phyloP scores from a whole-genome alignment of 2,113 vertebrate species.

The Caloenas nicobarica region DNA sequence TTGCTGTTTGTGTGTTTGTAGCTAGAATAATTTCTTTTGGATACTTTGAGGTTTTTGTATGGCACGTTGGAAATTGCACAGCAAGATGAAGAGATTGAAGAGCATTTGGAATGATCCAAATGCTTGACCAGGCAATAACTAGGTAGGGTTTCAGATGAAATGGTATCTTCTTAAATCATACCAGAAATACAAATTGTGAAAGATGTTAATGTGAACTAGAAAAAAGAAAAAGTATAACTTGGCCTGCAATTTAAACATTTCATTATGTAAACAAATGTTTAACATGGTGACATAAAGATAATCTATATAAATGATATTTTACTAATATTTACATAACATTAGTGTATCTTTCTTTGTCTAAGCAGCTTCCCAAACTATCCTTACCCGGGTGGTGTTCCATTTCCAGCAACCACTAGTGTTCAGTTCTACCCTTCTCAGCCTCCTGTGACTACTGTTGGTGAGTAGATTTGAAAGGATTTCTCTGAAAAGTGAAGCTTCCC shows the following conservation, averaged over 20 bases:
- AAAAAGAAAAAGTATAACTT: neutral
- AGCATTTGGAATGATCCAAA: neutral
- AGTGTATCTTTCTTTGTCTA: conserved; percentile 11
- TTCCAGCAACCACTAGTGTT: conserved; percentile 86
- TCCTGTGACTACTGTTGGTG: conserved; percentile 90
- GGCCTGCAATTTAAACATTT: neutral
- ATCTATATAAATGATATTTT: neutral
- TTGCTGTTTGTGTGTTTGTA: neutral
- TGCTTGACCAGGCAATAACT: neutral
- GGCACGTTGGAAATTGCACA: neutral
- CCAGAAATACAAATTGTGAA: neutral
- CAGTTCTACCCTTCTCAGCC: conserved; percentile 86
- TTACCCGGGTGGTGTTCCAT: conserved; percentile 85
- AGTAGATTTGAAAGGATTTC: conserved; percentile 64
- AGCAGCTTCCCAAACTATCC: conserved; percentile 90
- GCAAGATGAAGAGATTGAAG: neutral
- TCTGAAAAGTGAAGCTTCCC: neutral
- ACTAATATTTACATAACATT: neutral
- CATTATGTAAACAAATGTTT: neutral
- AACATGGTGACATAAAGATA: neutral
- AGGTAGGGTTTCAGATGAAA: neutral
- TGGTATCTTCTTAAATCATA: neutral
- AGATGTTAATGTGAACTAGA: neutral
- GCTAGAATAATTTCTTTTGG: neutral
- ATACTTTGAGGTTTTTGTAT: accelerated